Percentiles rank a stretch among this genome's conserved stretches.
Evolutionary conservation across 2,888 invertebrate genomes (phyloP).

Genomic region (Tortrix viridana): DNA sequence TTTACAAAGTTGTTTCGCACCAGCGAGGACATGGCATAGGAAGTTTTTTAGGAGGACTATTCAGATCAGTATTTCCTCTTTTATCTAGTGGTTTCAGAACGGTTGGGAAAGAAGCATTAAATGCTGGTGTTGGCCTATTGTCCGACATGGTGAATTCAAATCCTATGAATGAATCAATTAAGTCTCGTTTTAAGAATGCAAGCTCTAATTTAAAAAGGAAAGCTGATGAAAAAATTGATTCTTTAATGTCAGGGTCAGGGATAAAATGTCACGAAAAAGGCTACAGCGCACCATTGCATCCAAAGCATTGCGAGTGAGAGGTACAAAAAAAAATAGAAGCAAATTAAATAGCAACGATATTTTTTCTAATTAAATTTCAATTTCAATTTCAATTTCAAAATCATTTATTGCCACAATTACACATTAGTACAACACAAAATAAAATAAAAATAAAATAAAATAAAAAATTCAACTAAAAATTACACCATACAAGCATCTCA

Average conservation of each 20-base stretch:
- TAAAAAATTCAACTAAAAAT: too few species aligned
- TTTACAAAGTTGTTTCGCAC: slow-evolving; percentile 45
- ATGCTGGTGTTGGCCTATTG: slow-evolving; percentile 44
- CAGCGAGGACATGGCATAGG: slow-evolving; percentile 45
- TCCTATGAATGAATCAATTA: slow-evolving; percentile 37
- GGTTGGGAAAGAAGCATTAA: slow-evolving; percentile 46
- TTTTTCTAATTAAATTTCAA: slow-evolving; percentile 41
- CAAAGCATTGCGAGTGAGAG: slow-evolving; percentile 6
- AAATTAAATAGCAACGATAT: slow-evolving; percentile 34
- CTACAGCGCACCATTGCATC: slow-evolving; percentile 4
- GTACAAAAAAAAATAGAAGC: slow-evolving; percentile 14
- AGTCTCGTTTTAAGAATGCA: slow-evolving; percentile 37
- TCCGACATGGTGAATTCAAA: slow-evolving; percentile 42
- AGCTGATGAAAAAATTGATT: slow-evolving; percentile 42
- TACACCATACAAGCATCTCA: too few species aligned
- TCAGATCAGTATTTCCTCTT: slow-evolving; percentile 46
- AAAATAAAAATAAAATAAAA: too few species aligned
- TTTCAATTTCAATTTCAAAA: too few species aligned
- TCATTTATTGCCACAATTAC: too few species aligned
- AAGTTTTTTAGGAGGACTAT: slow-evolving; percentile 44
- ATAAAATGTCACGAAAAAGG: slow-evolving; percentile 37
- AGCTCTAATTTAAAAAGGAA: slow-evolving; percentile 43
- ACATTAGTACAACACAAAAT: too few species aligned
- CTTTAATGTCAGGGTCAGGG: slow-evolving; percentile 44
- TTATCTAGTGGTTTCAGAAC: slow-evolving; percentile 44